Conservation (phyloP, 1,140 invertebrate genomes). For the Cylas formicarius region DNA sequence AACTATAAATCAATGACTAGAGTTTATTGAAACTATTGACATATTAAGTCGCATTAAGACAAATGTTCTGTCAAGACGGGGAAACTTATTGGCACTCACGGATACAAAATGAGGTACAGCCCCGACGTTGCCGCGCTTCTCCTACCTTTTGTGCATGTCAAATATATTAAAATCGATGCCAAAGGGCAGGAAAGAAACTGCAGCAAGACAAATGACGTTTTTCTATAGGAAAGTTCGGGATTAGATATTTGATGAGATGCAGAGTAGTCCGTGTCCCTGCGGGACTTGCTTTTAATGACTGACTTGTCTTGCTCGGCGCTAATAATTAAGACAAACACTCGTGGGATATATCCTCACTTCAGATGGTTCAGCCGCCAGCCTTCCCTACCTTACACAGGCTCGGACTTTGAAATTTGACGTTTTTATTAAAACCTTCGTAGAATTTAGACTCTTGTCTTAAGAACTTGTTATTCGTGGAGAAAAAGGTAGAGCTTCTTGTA, state of each 20-base stretch:
- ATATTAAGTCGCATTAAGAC: constrained; percentile 27
- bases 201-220: constrained; percentile 26
- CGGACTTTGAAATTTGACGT: constrained; percentile 1
- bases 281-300: constrained; percentile 40
- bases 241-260: constrained; percentile 40
- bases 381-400: constrained; percentile 13
- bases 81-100: constrained; percentile 19
- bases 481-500: no score
- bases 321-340: constrained; percentile 43
- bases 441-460: no score
- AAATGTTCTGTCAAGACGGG: constrained; percentile 25
- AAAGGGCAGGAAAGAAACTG: no score
- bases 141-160: no score
- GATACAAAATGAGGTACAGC: constrained; percentile 18
- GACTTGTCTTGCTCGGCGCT: constrained; percentile 37
- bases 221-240: constrained; percentile 31
- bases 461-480: no score
- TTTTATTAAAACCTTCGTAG: no score
- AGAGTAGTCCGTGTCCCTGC: constrained; percentile 29
- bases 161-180: constrained; percentile 24
- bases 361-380: constrained; percentile 19
- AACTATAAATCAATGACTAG: constrained; percentile 23
- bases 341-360: constrained; percentile 32
- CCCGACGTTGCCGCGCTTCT: constrained; percentile 12
- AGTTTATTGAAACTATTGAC: constrained; percentile 27